Conservation (phyloP, 2,797 vertebrate genomes). For the Glyptemys insculpta region DNA sequence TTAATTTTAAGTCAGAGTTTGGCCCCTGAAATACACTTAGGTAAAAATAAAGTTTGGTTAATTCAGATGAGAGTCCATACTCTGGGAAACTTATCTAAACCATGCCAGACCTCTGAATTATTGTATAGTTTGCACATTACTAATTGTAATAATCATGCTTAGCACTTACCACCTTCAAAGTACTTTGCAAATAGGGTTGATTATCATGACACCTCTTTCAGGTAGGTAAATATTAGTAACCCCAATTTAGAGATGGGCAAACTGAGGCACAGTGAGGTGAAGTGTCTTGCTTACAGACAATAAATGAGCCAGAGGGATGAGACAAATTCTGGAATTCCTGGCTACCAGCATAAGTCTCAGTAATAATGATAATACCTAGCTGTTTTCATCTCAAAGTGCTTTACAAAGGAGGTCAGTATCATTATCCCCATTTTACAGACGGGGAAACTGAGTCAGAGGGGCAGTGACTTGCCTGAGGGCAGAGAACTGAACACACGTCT, state of each 20-base stretch:
- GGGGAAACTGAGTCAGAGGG: neutral
- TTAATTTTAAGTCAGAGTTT: conserved; percentile 7
- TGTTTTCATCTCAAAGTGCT: neutral
- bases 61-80: neutral
- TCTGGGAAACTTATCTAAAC: neutral
- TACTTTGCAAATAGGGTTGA: neutral
- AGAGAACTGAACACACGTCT: neutral
- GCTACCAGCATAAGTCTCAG: neutral
- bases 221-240: neutral
- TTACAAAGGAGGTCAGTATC: neutral
- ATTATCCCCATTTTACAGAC: neutral
- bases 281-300: neutral
- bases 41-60: neutral
- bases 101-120: neutral
- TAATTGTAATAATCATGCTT: neutral
- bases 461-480: neutral
- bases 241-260: neutral
- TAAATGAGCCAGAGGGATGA: neutral
- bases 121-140: neutral
- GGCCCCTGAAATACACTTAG: neutral
- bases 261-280: neutral
- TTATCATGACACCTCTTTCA: neutral
- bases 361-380: neutral
- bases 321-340: neutral
- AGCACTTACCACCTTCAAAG: neutral